Base-by-base conservation (phyloP, 2,888 invertebrate species). In the Cheilosia vulpina region DNA sequence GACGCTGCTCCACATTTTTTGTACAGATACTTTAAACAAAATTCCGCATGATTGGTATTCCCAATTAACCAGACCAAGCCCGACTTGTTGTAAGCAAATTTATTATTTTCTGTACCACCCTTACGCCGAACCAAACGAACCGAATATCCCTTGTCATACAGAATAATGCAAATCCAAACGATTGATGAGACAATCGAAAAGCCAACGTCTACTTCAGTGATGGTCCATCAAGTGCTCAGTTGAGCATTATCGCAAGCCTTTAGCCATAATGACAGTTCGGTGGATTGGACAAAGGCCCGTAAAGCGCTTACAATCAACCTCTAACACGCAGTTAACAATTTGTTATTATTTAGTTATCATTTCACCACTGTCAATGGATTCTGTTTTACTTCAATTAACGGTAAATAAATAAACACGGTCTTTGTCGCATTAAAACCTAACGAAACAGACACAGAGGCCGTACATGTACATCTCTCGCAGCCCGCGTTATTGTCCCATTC, bases 341-440 rank as follows among this genome's bases (percentile, higher is more conserved):
- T 77, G 69, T 75, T 84, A 84, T 84, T 84, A 65, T 84, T 83
- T 79, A 71, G 60, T 80, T 84, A 76, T 52, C 68, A 84, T 84
- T 84, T 69, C 21, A 21, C 53, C 80, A 78, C 50, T 80, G 69
- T 57, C 69, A 75, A 80, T 80, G 84, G 72, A 66, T 73, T 80
- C 9, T 80, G 80, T 79, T 84, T 76, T 80, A 71, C 80, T 84
- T 84, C 75, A 84, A 84, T 84, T 84, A 80, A 80, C 75, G 75
- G 53, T 71, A 79, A 80, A 75, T 80, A 79, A 84, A 84, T 80
- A 84, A 84, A 80, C 75, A 80, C 55, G 13, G 73, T 66, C 43
- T 57, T 41, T 58, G 19, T 58, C 9, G 63, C 17, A 45, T 41
- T 47, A 53, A 62, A 65, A 45, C 17, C 34, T 2, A 45, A 45